Percentiles rank a stretch among this genome's conserved stretches.
These are phyloP conservation scores for Lota lota DNA, from an alignment of 2,113 vertebrate genomes.

Conservation along the genomic window DNA sequence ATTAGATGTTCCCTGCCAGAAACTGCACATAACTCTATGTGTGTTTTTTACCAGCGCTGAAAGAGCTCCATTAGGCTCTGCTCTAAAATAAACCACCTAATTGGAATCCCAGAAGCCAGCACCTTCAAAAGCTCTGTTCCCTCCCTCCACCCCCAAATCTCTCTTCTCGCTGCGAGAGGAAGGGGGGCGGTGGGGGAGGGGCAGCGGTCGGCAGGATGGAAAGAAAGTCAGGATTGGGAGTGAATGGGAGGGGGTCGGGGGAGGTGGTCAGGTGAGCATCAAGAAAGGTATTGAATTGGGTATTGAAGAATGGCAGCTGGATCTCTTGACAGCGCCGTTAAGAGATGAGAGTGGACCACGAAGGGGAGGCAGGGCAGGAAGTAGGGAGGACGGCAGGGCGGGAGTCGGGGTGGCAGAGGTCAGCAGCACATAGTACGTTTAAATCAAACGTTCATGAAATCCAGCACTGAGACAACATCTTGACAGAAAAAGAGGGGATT, in stretches of 20 bases:
- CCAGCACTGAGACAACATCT: too few species aligned
- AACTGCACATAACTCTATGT: slow-evolving; percentile 60
- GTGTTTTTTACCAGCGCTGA: slow-evolving; percentile 47
- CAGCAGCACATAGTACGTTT: too few species aligned
- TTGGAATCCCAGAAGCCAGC: slow-evolving; percentile 53
- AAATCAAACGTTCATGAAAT: too few species aligned
- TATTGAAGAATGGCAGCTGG: too few species aligned
- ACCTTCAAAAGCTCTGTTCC: slow-evolving; percentile 33
- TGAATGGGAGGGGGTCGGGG: slow-evolving; percentile 7
- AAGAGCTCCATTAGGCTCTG: slow-evolving; percentile 50
- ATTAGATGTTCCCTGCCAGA: slow-evolving; percentile 60
- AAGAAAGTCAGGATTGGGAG: background rate
- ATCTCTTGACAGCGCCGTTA: too few species aligned
- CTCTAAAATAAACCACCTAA: slow-evolving; percentile 38
- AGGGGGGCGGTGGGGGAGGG: background rate
- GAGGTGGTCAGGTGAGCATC: slow-evolving; percentile 19
- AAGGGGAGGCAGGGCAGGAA: too few species aligned
- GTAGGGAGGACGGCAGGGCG: too few species aligned
- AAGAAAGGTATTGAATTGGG: slow-evolving; percentile 5
- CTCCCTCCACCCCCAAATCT: slow-evolving; percentile 6
- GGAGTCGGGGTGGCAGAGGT: too few species aligned
- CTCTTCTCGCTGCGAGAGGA: background rate
- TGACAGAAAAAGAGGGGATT: slow-evolving; percentile 32
- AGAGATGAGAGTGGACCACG: too few species aligned
- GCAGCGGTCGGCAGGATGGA: slow-evolving; percentile 2